A percentile compares a stretch with the other conserved stretches of the same genome.
Evolutionary conservation across 1,140 invertebrate species (phyloP).

Genomic region (Hycleus cichorii): DNA sequence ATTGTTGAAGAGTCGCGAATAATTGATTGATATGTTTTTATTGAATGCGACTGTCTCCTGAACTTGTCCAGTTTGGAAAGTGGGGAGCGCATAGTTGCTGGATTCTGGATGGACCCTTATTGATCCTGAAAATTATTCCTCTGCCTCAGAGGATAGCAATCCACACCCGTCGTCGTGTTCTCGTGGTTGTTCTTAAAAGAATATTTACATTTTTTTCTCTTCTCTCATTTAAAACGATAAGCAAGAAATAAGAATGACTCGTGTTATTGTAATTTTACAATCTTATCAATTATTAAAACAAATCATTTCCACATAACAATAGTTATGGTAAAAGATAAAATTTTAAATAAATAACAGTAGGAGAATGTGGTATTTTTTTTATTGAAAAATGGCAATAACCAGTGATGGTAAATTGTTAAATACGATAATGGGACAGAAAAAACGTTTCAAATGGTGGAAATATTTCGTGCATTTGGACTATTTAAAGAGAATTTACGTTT

Average conservation of each 20-base stretch:
- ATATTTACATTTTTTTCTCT: slow-evolving; percentile 14
- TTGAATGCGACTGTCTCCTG: neutral
- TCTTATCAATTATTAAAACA: neutral
- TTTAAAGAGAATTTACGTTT: slow-evolving; percentile 21
- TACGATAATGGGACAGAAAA: slow-evolving; percentile 28
- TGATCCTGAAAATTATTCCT: slow-evolving; percentile 29
- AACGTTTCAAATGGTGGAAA: slow-evolving; percentile 34
- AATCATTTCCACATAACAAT: neutral
- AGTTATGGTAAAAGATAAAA: neutral
- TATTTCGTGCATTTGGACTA: slow-evolving; percentile 28
- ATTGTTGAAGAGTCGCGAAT: no score
- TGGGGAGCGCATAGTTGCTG: slow-evolving; percentile 19
- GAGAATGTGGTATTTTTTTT: neutral
- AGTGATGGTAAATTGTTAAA: slow-evolving; percentile 24
- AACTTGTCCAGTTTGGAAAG: slow-evolving; percentile 1
- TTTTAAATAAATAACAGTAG: neutral
- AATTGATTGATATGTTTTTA: no score
- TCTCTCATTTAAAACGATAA: neutral
- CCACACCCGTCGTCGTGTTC: slow-evolving; percentile 25
- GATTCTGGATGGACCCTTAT: slow-evolving; percentile 33
- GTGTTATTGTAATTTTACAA: slow-evolving; percentile 1
- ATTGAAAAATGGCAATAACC: slow-evolving; percentile 25
- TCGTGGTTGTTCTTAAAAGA: no score
- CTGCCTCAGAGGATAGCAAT: slow-evolving; percentile 17
- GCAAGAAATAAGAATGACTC: neutral